Percentiles rank a stretch among this genome's conserved stretches.
phyloP scores from a whole-genome alignment of 2,797 vertebrate species.

The Gephyroberyx darwinii region DNA sequence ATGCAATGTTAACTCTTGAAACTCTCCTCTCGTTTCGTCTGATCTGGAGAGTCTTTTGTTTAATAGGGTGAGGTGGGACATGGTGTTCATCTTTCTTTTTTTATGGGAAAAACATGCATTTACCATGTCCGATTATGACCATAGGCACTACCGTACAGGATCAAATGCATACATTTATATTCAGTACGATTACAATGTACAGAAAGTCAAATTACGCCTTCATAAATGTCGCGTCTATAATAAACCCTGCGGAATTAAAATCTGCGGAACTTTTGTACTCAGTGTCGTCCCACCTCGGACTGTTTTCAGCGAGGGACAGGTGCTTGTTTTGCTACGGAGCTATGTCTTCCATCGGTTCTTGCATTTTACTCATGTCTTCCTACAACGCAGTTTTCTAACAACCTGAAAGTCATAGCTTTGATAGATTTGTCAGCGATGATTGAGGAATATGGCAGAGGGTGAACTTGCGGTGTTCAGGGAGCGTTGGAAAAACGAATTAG shows the following conservation, averaged over 20 bases:
- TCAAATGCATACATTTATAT: not conserved
- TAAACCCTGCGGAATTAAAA: conserved; percentile 67
- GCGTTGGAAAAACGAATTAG: conserved; percentile 78
- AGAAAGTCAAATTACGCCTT: no score
- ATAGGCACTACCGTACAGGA: accelerated
- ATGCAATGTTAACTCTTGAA: conserved; percentile 85
- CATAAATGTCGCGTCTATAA: conserved; percentile 13
- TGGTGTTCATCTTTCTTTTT: conserved; percentile 15
- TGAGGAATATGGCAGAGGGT: conserved; percentile 71
- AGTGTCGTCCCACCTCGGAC: conserved; percentile 59
- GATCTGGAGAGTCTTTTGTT: conserved; percentile 66
- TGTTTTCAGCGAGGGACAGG: conserved; percentile 57
- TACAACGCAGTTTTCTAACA: not conserved
- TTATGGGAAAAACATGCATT: not conserved
- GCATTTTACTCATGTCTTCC: not conserved
- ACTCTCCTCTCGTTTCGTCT: conserved; percentile 64
- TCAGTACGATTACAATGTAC: not conserved
- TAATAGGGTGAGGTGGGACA: conserved; percentile 25
- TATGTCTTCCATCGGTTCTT: no score
- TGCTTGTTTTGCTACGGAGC: conserved; percentile 17
- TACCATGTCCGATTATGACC: not conserved
- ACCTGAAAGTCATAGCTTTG: not conserved
- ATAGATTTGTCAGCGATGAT: conserved; percentile 27
- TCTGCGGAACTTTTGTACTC: conserved; percentile 52
- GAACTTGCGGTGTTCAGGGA: conserved; percentile 79